Evolutionary conservation across 2,113 vertebrate genomes (phyloP), one percentile per base, ranked within the genome.

Genomic region (Petrocephalus zakoni): DNA sequence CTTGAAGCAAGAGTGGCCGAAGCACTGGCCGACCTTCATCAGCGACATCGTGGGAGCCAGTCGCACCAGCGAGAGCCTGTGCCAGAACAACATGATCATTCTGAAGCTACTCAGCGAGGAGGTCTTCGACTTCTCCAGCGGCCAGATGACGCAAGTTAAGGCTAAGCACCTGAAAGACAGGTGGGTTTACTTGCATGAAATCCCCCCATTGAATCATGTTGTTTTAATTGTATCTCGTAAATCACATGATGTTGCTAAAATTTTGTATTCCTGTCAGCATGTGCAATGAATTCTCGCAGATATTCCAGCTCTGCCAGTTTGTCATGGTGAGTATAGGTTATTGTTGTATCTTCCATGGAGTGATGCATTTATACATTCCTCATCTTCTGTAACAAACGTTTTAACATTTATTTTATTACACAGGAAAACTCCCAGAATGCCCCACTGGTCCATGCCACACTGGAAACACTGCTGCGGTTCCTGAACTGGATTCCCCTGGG

Each of bases 281-380:
- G 98, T 99, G 98, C 94, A 99, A 99, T 92, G 98, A 99, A 87
- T 99, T 99, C 93, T 99, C 98, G 53, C 98, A 99, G 94, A 99
- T 99, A 94, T 99, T 99, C 95, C 98, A 99, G 21, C 96, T 99
- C 5, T 99, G 98, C 94, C 98, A 99, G 91, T 99, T 99, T 96
- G 98, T 99, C 58, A 99, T 99, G 98, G 98, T 99, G 95, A 90
- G 96, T 93, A 64, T 61, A 78, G 58, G 34, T 46, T 58, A 15
- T 72, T 56, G 64, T 75, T 11, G 1, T 11, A 5, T 22, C 11
- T 15, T n/a, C 55, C 58, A 34, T 9, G 13, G 11, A 25, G 56
- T 1, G 1, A 0, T 37, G 15, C 47, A 22, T 22, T 10, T 21
- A 56, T 13, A 85, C 47, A 84, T 25, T 61, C 56, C 21, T 83